phyloP scores from a whole-genome alignment of 2,113 vertebrate genomes.

The Colaptes auratus region DNA sequence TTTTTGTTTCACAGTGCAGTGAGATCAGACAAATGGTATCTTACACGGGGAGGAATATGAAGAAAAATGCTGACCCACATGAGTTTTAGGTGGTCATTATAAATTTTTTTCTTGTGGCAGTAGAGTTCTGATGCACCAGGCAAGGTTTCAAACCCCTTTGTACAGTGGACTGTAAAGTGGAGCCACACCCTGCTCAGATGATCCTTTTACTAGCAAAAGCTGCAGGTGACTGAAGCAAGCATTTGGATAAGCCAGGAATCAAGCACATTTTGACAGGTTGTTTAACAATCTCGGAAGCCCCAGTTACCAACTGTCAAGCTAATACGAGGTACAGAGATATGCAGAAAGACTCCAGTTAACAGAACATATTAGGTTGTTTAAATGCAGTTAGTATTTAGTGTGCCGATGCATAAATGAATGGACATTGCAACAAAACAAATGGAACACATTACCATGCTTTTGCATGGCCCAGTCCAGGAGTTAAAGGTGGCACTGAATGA shows the following conservation, averaged over 20 bases:
- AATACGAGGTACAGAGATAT: neutral
- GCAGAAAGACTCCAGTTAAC: neutral
- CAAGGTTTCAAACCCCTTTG: neutral
- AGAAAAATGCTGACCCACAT: neutral
- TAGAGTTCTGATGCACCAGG: neutral
- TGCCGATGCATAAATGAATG: neutral
- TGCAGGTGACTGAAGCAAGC: neutral
- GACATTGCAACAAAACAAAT: neutral
- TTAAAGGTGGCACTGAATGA: neutral
- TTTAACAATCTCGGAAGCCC: neutral
- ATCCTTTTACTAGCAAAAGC: neutral
- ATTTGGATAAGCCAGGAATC: neutral
- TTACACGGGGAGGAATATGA: neutral
- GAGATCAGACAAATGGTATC: neutral
- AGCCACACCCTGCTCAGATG: neutral
- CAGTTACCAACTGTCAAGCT: neutral
- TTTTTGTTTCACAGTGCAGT: neutral
- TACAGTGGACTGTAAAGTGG: rapidly evolving
- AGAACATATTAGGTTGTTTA: neutral
- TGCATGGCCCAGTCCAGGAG: neutral
- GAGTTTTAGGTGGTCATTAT: neutral
- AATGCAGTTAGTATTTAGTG: neutral
- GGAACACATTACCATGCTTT: neutral
- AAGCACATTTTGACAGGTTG: neutral
- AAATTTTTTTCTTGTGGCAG: neutral